Percentiles rank a stretch among this genome's conserved stretches.
Conservation (phyloP, 2,888 invertebrate species). For the Globia sparganii region DNA sequence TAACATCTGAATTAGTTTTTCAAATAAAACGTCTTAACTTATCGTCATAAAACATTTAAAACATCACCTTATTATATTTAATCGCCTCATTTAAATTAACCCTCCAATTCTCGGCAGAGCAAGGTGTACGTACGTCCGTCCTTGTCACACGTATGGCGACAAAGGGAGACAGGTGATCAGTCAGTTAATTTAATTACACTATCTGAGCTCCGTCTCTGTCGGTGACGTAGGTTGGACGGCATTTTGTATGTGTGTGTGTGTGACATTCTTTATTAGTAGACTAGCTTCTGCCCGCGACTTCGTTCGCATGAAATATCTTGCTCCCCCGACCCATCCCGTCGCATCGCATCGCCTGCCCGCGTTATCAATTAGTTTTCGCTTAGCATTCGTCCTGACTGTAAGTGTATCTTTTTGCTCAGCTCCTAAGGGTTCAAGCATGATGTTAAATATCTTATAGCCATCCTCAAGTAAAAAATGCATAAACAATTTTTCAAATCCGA, state of each 20-base stretch:
- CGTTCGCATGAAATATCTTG: neutral
- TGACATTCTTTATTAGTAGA: neutral
- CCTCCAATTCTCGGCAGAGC: constrained; percentile 61
- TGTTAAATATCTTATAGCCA: too few relatives aligned
- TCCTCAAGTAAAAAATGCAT: too few relatives aligned
- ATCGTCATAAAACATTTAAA: constrained; percentile 38
- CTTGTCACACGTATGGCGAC: constrained; percentile 63
- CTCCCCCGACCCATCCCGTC: neutral
- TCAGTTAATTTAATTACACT: constrained; percentile 86
- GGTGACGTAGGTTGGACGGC: constrained; percentile 68
- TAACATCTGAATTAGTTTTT: neutral
- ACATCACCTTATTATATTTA: constrained; percentile 32
- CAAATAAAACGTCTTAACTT: constrained; percentile 26
- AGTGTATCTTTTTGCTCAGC: too few relatives aligned
- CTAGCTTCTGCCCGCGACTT: neutral
- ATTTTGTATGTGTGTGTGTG: constrained; percentile 1
- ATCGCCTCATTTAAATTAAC: constrained; percentile 57
- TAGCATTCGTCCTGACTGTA: too few relatives aligned
- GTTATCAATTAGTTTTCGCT: too few relatives aligned
- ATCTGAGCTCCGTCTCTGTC: constrained; percentile 76
- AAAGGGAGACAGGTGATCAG: constrained; percentile 77
- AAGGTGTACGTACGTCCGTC: constrained; percentile 74
- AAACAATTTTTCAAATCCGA: too few relatives aligned
- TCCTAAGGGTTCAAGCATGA: too few relatives aligned
- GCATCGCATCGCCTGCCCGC: neutral